Evolutionary conservation across 2,113 vertebrate genomes (phyloP), one percentile per base, ranked within the genome.

Genomic region (Reinhardtius hippoglossoides): DNA sequence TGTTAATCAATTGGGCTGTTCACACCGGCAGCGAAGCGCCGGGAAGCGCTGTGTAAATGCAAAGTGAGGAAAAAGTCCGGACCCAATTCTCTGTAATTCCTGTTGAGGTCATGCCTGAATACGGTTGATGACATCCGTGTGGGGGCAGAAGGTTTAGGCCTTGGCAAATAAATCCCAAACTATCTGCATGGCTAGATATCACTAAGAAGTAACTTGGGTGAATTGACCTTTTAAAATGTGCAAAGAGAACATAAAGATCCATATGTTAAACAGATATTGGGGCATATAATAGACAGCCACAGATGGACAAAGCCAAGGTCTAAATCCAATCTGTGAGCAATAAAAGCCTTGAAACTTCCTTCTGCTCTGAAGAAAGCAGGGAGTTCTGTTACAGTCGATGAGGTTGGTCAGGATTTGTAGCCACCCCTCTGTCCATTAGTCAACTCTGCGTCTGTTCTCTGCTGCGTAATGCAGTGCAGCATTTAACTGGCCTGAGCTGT

Each of bases 391-490:
- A 62, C 54, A 71, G 79, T 80, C 10, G 5, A 57, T 26, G 62
- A 58, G 63, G 70, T 14, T 48, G 40, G 58, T 66, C 62, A 69
- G 73, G 67, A 72, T 69, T 65, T 78, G 73, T 48, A 46, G 54
- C 26, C 31, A 13, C 69, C 59, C 50, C 50, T 52, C 23, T 13
- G 16, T 63, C 71, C 57, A 54, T 76, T 70, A 69, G 21, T 74
- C 55, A 59, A 50, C 27, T 31, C 21, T n/a, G 56, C 10, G 50
- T 66, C 62, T 65, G 68, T 55, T 48, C 65, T 73, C 68, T 26
- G 74, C 63, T 46, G 68, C 18, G 56, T 71, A 70, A 71, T 24
- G 23, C 54, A 66, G 75, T 75, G 56, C 66, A 78, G 85, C 35
- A 50, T 58, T 68, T 40, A 13, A 60, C 27, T 46, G 18, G 18